A percentile compares a stretch with the other conserved stretches of the same genome.
Evolutionary conservation across 2,113 vertebrate genomes (phyloP).

Genomic region (Chaenogobius annularis): DNA sequence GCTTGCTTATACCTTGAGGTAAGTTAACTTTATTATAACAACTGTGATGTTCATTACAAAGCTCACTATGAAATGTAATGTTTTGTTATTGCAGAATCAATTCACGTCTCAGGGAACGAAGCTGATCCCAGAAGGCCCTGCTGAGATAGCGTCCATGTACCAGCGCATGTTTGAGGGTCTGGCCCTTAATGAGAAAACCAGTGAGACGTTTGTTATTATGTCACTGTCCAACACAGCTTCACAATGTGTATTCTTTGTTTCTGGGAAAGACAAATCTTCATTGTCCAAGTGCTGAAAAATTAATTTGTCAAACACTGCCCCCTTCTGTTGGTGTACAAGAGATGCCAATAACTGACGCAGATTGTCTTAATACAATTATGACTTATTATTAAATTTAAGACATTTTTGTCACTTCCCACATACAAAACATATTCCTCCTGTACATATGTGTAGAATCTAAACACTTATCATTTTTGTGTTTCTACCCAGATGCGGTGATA

Average conservation of each 20-base stretch:
- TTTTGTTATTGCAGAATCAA: slow-evolving; percentile 50
- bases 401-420: too few relatives aligned
- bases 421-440: too few relatives aligned
- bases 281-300: neutral
- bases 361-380: neutral
- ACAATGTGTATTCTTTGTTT: neutral
- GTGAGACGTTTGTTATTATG: slow-evolving; percentile 49
- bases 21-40: slow-evolving; percentile 3
- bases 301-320: neutral
- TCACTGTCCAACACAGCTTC: neutral
- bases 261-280: neutral
- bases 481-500: slow-evolving; percentile 33
- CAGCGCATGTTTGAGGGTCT: slow-evolving; percentile 74
- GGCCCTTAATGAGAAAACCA: slow-evolving; percentile 69
- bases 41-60: neutral
- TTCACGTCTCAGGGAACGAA: slow-evolving; percentile 74
- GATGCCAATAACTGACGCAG: neutral
- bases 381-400: too few relatives aligned
- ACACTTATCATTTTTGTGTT: too few relatives aligned
- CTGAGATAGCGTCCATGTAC: slow-evolving; percentile 70
- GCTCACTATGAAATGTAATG: neutral
- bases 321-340: neutral
- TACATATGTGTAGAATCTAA: too few relatives aligned
- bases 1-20: slow-evolving; percentile 80
- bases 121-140: slow-evolving; percentile 64